Evolutionary conservation across 2,113 vertebrate genomes (phyloP).

Genomic region (Nyctibius bracteatus): DNA sequence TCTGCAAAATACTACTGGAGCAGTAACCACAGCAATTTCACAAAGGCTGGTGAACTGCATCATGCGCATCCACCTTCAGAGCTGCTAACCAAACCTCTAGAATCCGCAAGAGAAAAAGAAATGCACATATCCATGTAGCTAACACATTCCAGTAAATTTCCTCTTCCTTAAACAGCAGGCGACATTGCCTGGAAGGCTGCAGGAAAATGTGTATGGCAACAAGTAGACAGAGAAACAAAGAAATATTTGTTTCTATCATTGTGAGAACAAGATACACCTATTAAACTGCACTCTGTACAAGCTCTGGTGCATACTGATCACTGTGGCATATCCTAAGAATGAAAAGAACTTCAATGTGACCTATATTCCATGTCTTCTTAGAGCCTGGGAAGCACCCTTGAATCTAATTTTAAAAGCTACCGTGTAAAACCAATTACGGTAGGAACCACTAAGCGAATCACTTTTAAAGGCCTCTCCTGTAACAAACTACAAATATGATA

Average conservation of each 20-base stretch:
- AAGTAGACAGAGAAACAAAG: conserved; percentile 49
- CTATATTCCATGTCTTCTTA: conserved; percentile 59
- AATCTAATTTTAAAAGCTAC: conserved; percentile 63
- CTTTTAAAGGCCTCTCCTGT: conserved; percentile 12
- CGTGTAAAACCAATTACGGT: conserved; percentile 55
- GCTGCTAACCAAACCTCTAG: neutral
- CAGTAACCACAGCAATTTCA: neutral
- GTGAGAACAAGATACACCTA: conserved; percentile 51
- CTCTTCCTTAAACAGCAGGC: neutral
- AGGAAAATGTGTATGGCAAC: conserved; percentile 18
- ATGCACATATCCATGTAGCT: neutral
- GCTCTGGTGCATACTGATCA: conserved; percentile 22
- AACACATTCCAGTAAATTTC: neutral
- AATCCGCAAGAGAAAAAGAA: neutral
- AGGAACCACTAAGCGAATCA: neutral
- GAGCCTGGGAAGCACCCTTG: conserved; percentile 54
- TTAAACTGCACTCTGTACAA: neutral
- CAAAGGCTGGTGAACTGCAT: neutral
- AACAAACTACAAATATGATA: neutral
- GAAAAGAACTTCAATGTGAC: conserved; percentile 54
- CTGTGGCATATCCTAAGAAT: conserved; percentile 43
- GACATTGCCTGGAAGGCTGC: neutral
- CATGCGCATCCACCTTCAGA: fast-evolving
- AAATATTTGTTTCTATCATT: conserved; percentile 47
- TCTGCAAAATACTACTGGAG: neutral